phyloP scores from a whole-genome alignment of 2,888 invertebrate species.

The Acanthosoma haemorrhoidale region DNA sequence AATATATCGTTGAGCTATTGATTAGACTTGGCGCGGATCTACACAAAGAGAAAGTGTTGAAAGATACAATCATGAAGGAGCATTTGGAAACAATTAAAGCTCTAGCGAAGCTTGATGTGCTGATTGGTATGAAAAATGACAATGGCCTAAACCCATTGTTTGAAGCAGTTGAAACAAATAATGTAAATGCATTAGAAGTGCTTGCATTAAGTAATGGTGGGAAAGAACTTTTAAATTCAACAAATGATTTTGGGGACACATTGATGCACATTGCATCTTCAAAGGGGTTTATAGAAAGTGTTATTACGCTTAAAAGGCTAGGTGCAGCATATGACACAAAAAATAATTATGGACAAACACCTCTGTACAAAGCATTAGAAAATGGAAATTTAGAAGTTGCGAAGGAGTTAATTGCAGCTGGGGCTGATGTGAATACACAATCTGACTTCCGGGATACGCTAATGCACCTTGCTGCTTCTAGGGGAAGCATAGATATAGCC shows the following conservation, averaged over 20 bases:
- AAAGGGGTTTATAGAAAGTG: not conserved
- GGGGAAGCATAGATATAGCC: not conserved
- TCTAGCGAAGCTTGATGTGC: not conserved
- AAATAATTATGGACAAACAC: not conserved
- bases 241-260: not conserved
- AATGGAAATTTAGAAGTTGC: not conserved
- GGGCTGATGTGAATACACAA: not conserved
- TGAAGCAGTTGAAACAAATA: not conserved
- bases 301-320: not conserved
- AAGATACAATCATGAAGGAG: not conserved
- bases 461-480: not conserved
- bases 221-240: not conserved
- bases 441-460: not conserved
- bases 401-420: not conserved
- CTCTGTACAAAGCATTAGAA: conserved; percentile 5
- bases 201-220: not conserved
- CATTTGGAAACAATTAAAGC: not conserved
- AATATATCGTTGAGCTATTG: not conserved
- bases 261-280: not conserved
- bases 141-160: not conserved
- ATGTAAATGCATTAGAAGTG: not conserved
- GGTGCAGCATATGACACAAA: not conserved
- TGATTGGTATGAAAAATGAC: not conserved
- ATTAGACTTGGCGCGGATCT: not conserved
- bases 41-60: not conserved